These are phyloP conservation scores for Centrocercus urophasianus DNA, from an alignment of 2,113 vertebrate genomes.

Conservation along the genomic window DNA sequence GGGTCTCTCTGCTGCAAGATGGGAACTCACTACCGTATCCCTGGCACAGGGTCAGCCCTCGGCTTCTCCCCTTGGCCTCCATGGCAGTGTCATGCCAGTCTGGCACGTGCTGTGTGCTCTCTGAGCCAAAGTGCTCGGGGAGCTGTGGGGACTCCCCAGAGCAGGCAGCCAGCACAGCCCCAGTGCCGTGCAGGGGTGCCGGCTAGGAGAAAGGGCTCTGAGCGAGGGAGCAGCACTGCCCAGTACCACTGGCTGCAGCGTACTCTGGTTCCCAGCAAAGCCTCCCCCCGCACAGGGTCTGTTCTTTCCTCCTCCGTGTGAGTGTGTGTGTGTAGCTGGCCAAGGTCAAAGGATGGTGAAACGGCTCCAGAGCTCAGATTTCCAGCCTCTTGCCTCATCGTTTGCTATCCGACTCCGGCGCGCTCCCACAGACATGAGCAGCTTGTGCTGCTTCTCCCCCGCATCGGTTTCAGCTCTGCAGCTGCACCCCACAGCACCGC, in stretches of 20 bases:
- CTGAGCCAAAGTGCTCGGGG: neutral
- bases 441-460: fast-evolving
- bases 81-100: fast-evolving
- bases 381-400: slow-evolving; percentile 26
- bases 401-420: neutral
- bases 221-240: neutral
- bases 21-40: fast-evolving
- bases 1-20: fast-evolving
- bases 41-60: fast-evolving
- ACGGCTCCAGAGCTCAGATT: slow-evolving; percentile 27
- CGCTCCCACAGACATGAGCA: neutral
- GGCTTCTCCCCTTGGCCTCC: neutral
- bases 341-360: slow-evolving; percentile 37
- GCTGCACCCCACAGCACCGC: neutral
- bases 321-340: neutral
- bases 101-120: neutral
- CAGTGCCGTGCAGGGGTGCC: fast-evolving
- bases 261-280: fast-evolving
- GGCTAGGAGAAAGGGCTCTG: neutral
- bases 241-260: fast-evolving
- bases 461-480: neutral
- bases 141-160: neutral
- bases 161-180: neutral
- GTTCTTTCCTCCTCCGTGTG: neutral
- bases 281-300: neutral